A percentile compares a stretch with the other conserved stretches of the same genome.
Conservation (phyloP, 2,113 vertebrate species). For the Hippocampus mohnikei region DNA sequence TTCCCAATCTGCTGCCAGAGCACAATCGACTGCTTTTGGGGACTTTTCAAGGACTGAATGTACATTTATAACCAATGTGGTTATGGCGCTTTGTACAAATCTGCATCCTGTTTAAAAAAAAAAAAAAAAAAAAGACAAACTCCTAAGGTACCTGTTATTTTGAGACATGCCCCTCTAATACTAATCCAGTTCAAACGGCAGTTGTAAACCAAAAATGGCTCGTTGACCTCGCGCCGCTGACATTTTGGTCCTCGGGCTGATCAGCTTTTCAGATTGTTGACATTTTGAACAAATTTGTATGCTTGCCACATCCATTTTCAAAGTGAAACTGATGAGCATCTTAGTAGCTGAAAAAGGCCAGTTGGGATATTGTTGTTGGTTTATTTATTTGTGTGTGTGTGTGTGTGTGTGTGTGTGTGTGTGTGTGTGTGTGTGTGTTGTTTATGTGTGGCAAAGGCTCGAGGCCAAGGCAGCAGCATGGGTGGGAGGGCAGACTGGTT, state of each 20-base stretch:
- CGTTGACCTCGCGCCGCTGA: not conserved
- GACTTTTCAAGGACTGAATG: not conserved
- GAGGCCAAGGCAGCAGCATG: conserved; percentile 35
- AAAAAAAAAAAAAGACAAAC: not conserved
- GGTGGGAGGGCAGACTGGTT: conserved; percentile 29
- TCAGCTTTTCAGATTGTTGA: not conserved
- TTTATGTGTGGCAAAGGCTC: conserved; percentile 18
- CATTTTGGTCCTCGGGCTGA: not conserved
- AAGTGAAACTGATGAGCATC: conserved; percentile 4
- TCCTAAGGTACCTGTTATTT: not conserved
- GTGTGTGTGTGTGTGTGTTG: not conserved
- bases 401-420: conserved; percentile 6
- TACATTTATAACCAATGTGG: no score
- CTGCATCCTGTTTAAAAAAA: no score
- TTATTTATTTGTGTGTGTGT: conserved; percentile 11
- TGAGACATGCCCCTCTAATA: not conserved
- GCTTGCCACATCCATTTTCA: conserved; percentile 9
- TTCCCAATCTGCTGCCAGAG: not conserved
- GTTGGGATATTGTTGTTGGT: conserved; percentile 2
- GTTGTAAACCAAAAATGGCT: conserved; percentile 3
- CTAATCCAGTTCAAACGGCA: not conserved
- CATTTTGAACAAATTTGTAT: conserved; percentile 7
- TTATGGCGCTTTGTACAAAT: no score
- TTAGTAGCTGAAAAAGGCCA: not conserved
- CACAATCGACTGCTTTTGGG: not conserved